Evolutionary conservation across 2,797 vertebrate species (phyloP).

Genomic region (Momotus momota): DNA sequence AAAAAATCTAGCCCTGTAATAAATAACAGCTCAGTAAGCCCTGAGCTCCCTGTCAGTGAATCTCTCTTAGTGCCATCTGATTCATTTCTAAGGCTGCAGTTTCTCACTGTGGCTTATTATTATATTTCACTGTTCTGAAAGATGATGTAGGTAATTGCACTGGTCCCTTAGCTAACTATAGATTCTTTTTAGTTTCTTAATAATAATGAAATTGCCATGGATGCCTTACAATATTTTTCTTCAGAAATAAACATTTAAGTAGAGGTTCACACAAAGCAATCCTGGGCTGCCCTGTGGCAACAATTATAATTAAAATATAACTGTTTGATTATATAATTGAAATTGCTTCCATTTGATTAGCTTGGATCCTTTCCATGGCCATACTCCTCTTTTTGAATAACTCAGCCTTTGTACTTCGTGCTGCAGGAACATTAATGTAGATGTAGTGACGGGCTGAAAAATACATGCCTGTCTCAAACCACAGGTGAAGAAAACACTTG

Average conservation of each 20-base stretch:
- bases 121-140: conserved; percentile 47
- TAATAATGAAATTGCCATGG: conserved; percentile 28
- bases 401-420: neutral
- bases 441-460: neutral
- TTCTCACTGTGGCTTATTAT: conserved; percentile 56
- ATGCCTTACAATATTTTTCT: conserved; percentile 50
- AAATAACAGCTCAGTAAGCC: conserved; percentile 25
- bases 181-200: conserved; percentile 52
- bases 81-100: conserved; percentile 50
- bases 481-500: conserved; percentile 9
- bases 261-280: conserved; percentile 24
- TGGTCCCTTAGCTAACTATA: conserved; percentile 38
- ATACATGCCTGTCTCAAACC: neutral
- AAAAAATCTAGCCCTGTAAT: conserved; percentile 20
- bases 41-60: conserved; percentile 38
- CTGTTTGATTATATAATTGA: conserved; percentile 69
- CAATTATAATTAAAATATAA: conserved; percentile 68
- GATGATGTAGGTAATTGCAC: conserved; percentile 26
- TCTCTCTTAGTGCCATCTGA: conserved; percentile 55
- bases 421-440: neutral
- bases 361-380: conserved; percentile 42
- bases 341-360: conserved; percentile 57
- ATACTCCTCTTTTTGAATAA: conserved; percentile 1
- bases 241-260: conserved; percentile 56
- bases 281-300: conserved; percentile 45